Conservation (phyloP, 1,140 invertebrate genomes). For the Dryas iulia region DNA sequence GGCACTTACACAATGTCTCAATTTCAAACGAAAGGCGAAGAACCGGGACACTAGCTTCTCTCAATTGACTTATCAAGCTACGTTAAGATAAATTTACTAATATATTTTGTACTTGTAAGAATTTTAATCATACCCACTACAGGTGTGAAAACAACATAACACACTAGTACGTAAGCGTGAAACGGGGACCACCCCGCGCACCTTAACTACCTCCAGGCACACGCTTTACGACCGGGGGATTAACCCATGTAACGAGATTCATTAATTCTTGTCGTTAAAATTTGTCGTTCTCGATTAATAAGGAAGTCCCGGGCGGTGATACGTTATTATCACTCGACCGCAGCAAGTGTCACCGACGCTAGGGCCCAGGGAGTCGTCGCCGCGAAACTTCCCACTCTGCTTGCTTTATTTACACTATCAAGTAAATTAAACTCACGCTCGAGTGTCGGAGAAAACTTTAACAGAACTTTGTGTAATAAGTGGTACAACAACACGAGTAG, state of each 20-base stretch:
- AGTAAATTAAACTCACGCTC: constrained; percentile 81
- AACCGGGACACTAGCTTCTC: too few species aligned
- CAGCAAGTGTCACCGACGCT: constrained; percentile 52
- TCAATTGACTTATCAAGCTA: not conserved
- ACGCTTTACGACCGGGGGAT: constrained; percentile 80
- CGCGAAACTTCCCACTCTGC: constrained; percentile 73
- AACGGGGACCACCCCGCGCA: constrained; percentile 46
- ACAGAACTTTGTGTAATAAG: constrained; percentile 81
- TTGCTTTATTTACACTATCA: constrained; percentile 81
- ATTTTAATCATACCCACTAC: not conserved
- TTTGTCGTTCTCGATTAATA: constrained; percentile 82
- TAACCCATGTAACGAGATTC: constrained; percentile 82
- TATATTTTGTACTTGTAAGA: not conserved
- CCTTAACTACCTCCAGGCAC: constrained; percentile 71
- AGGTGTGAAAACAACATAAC: constrained; percentile 16
- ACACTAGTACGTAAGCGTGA: constrained; percentile 30
- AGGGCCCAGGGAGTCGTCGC: constrained; percentile 52
- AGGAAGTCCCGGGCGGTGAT: constrained; percentile 69
- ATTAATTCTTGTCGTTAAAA: constrained; percentile 82
- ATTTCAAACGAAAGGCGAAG: too few species aligned
- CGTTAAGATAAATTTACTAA: not conserved
- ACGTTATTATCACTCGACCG: constrained; percentile 77
- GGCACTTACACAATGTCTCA: too few species aligned
- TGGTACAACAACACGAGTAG: constrained; percentile 79
- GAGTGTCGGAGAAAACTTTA: constrained; percentile 78